Evolutionary conservation across 2,113 vertebrate species (phyloP).

Genomic region (Phoenicopterus ruber): DNA sequence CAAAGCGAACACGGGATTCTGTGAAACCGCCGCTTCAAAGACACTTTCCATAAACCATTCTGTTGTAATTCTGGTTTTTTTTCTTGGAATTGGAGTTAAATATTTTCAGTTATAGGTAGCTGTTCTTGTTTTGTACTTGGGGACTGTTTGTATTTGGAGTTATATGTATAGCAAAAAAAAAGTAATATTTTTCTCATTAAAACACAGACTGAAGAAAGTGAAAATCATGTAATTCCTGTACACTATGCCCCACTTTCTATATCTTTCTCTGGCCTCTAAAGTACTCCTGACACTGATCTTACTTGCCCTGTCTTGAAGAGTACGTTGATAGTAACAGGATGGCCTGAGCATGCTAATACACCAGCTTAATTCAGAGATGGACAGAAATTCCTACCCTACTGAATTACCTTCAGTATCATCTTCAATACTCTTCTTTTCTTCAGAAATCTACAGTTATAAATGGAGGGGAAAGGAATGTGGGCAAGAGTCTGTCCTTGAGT

Average conservation of each 20-base stretch:
- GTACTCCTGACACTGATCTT: neutral
- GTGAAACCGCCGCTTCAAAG: neutral
- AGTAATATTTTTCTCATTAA: neutral
- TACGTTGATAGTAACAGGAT: neutral
- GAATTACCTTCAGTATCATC: neutral
- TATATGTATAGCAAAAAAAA: neutral
- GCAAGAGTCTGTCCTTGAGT: neutral
- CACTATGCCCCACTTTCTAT: accelerated
- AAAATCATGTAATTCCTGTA: neutral
- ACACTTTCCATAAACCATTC: neutral
- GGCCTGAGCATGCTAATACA: neutral
- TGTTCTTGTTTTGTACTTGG: neutral
- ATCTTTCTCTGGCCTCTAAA: neutral
- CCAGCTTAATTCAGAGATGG: neutral
- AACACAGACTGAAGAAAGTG: neutral
- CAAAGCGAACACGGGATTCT: neutral
- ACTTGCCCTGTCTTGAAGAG: neutral
- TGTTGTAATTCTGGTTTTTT: neutral
- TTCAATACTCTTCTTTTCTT: neutral
- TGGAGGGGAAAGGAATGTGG: neutral
- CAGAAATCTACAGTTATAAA: neutral
- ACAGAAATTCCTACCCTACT: neutral
- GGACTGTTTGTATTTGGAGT: neutral
- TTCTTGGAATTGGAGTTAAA: neutral
- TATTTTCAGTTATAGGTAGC: neutral